phyloP scores from a whole-genome alignment of 1,140 invertebrate species.

The Hyles vespertilio region DNA sequence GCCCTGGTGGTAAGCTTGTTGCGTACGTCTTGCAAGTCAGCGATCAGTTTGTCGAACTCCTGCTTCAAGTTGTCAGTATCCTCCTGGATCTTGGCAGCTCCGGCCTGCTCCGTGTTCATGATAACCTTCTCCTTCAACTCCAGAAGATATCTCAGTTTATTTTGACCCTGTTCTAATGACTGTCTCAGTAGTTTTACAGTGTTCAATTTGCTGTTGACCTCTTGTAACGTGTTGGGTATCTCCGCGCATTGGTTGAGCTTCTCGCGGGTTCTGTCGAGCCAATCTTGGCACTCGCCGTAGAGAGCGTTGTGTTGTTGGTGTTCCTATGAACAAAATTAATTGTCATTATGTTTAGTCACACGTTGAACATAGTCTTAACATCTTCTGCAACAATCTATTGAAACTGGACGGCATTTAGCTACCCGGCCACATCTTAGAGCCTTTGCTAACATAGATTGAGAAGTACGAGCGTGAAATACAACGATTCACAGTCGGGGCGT shows the following conservation, averaged over 20 bases:
- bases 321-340: conserved; percentile 73
- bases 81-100: conserved; percentile 91
- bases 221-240: conserved; percentile 84
- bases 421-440: too few species aligned
- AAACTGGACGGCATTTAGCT: too few species aligned
- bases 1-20: conserved; percentile 83
- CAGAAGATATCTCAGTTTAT: conserved; percentile 91
- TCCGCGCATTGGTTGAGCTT: conserved; percentile 87
- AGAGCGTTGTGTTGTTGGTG: conserved; percentile 92
- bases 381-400: too few species aligned
- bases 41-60: conserved; percentile 90
- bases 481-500: too few species aligned
- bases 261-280: conserved; percentile 91
- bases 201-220: conserved; percentile 90
- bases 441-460: too few species aligned
- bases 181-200: conserved; percentile 89
- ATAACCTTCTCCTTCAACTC: conserved; percentile 95
- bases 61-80: conserved; percentile 91
- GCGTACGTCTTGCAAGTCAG: conserved; percentile 86
- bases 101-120: conserved; percentile 92
- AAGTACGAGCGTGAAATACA: too few species aligned
- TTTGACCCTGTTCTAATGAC: conserved; percentile 92
- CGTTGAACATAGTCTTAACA: too few species aligned
- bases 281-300: conserved; percentile 93
- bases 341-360: too few species aligned